Base-by-base conservation (phyloP, 2,113 vertebrate species). In the Nothocercus nigrocapillus region DNA sequence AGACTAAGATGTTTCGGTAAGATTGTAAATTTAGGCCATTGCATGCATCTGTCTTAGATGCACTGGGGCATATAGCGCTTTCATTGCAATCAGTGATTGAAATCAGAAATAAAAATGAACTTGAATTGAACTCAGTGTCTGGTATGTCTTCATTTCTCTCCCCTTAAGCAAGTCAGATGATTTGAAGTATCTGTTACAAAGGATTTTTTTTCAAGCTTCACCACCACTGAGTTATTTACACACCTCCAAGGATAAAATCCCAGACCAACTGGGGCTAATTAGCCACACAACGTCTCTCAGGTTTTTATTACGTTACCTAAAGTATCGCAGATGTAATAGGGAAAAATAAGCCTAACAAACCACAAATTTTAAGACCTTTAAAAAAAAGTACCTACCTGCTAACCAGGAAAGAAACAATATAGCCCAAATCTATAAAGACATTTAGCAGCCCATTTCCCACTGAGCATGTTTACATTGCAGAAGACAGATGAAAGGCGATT, bases 71-170 rank as follows among this genome's bases (percentile, higher is more conserved):
- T 51, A 85, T 61, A 62, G 27, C 82, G 75, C 36, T 94, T 92
- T 88, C 87, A 68, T 38, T 68, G 62, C 40, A 93, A 96, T 93
- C 95, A 94, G 66, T 68, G 83, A 74, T 17, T 70, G 82, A 95
- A 97, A 98, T 97, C 93, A 96, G 93, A 94, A 97, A 96, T 91
- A 95, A 94, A 93, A 97, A 94, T 98, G 97, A 98, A 98, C 97
- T 98, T 89, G 64, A 96, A 95, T 67, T 97, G 97, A 98, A 98
- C 97, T 96, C 47, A 0, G 34, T 72, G 80, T 94, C 90, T 96
- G 95, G 76, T 95, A 95, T 93, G 88, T 96, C 96, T 97, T 96
- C 66, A 90, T 96, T 98, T 97, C 82, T 98, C 79, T 97, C 63
- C 96, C 96, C 96, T 97, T 95, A 94, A 97, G 96, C 96, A 95